These are phyloP conservation scores for Rhingia campestris DNA, from an alignment of 2,888 invertebrate genomes.

Conservation along the genomic window DNA sequence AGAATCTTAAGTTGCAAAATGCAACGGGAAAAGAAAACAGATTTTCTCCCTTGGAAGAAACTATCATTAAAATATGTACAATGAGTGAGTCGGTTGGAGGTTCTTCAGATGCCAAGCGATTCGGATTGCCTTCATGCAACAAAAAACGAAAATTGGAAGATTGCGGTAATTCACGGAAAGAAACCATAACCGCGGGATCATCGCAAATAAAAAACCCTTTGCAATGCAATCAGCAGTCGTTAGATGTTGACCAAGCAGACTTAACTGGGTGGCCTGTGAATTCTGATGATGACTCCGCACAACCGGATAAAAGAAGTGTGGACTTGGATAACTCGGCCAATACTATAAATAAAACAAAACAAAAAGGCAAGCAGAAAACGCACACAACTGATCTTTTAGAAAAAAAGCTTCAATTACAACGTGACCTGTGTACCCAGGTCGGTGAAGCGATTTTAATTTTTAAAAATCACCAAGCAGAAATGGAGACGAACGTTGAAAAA, in stretches of 20 bases:
- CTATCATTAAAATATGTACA: too few species aligned
- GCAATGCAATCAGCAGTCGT: too few species aligned
- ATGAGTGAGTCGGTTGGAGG: background rate
- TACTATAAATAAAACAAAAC: background rate
- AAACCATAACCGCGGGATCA: too few species aligned
- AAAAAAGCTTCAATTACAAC: slow-evolving; percentile 18
- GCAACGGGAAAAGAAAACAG: slow-evolving; percentile 1
- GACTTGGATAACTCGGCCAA: background rate
- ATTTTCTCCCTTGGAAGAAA: slow-evolving; percentile 11
- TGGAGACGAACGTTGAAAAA: slow-evolving; percentile 7
- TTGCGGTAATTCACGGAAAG: too few species aligned
- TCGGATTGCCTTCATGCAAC: too few species aligned
- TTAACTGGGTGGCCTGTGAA: too few species aligned
- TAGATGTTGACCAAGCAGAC: too few species aligned
- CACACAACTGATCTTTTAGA: background rate
- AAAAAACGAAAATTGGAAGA: too few species aligned
- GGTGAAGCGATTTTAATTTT: slow-evolving; percentile 1
- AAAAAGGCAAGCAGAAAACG: background rate
- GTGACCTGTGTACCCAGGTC: slow-evolving; percentile 1
- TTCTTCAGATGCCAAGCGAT: too few species aligned
- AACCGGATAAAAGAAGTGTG: too few species aligned
- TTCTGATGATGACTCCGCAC: too few species aligned
- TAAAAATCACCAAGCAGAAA: slow-evolving; percentile 11
- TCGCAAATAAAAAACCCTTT: too few species aligned
- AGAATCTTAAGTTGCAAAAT: slow-evolving; percentile 2